Base-by-base conservation (phyloP, 2,888 invertebrate genomes). In the Elegia similella region DNA sequence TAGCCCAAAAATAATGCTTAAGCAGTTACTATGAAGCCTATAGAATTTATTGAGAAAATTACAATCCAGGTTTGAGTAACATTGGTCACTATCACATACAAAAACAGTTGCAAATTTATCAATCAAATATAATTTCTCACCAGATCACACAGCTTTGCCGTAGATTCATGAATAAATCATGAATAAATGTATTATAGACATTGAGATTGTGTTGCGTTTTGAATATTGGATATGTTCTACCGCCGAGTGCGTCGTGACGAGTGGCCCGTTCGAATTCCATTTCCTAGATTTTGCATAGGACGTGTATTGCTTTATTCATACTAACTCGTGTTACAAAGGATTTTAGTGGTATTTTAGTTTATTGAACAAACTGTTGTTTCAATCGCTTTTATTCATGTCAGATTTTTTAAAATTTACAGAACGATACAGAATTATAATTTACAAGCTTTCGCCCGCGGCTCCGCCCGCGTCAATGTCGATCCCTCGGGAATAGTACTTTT, bases 221-320 rank as follows among this genome's bases (percentile, higher is more conserved):
- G 50, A 50, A 50, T 50, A 50, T 50, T 50, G 32, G 50, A 50
- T 50, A 50, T 50, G 50, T 50, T 50, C 17, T 50, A 50, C 50
- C 15, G 17, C 34, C 2, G 32, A 34, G 8, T 50, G 34, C 50
- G 34, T 34, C 34, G 17, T 17, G 16, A 50, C 50, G 50, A 50
- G 50, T 50, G 34, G 34, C 54, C 43, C 16, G 44, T 44, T 55
- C 30, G 44, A 6, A 55, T 55, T 44, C 17, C 30, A 34, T 55
- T 55, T 32, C 44, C 32, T 10, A 44, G 32, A 44, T 17, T 55
- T 55, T 55, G 54, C 54, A 44, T 44, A 2, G 32, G 54, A 44
- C 43, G 54, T 55, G 17, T 44, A 55, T 50, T 55, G 54, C 32
- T 55, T 46, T 55, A 55, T 46, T 46, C 54, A 55, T 55, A 30